phyloP scores from a whole-genome alignment of 1,140 invertebrate species.

The Melitaea cinxia region DNA sequence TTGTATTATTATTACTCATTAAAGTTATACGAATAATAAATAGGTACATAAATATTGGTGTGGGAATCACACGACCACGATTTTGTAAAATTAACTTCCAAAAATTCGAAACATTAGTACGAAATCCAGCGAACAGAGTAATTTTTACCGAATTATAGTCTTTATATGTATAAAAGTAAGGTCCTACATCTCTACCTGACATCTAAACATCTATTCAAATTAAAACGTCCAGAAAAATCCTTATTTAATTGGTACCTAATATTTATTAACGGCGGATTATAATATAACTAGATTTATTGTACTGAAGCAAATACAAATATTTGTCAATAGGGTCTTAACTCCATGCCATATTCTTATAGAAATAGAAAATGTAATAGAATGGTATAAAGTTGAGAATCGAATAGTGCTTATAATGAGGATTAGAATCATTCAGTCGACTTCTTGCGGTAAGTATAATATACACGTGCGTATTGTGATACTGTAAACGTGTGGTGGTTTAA shows the following conservation, averaged over 20 bases:
- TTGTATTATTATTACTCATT: too few relatives aligned
- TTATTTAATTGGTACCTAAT: constrained; percentile 45
- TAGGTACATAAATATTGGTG: too few relatives aligned
- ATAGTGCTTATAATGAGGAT: neutral
- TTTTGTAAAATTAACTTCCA: too few relatives aligned
- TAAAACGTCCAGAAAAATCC: constrained; percentile 38
- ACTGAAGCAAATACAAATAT: constrained; percentile 11
- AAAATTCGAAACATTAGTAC: too few relatives aligned
- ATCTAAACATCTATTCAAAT: constrained; percentile 22
- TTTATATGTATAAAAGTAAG: neutral
- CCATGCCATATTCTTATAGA: too few relatives aligned
- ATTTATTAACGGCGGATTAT: constrained; percentile 33
- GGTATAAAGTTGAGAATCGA: neutral
- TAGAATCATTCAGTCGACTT: constrained; percentile 6
- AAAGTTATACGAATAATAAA: too few relatives aligned
- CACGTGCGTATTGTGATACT: constrained; percentile 30
- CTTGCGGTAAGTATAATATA: constrained; percentile 29
- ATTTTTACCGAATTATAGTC: neutral
- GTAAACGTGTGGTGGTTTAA: neutral
- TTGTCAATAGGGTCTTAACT: neutral
- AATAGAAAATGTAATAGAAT: neutral
- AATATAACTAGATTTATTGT: constrained; percentile 6
- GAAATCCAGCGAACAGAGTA: neutral
- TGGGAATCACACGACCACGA: too few relatives aligned
- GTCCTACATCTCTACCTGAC: neutral